Conservation (phyloP, 2,113 vertebrate genomes). For the Tachysurus fulvidraco region DNA sequence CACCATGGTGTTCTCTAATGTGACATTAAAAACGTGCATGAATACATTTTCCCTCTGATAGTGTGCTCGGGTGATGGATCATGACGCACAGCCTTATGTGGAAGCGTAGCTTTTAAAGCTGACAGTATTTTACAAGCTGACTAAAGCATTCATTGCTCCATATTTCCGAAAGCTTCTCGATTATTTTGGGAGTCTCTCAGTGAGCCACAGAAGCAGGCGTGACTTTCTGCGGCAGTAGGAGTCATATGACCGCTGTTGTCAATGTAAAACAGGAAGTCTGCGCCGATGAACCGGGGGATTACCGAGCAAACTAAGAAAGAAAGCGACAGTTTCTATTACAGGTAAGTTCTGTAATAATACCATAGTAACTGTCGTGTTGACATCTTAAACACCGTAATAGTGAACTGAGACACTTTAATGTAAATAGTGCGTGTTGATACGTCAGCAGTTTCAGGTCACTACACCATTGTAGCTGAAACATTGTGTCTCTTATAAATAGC, state of each 20-base stretch:
- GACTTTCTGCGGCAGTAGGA: slow-evolving; percentile 19
- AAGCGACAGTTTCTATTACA: background rate
- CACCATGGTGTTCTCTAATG: slow-evolving; percentile 58
- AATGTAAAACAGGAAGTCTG: slow-evolving; percentile 38
- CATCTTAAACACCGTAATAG: background rate
- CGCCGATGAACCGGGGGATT: slow-evolving; percentile 34
- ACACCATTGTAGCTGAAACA: background rate
- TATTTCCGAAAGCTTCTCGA: background rate
- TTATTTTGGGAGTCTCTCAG: slow-evolving; percentile 3
- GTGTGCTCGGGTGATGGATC: background rate
- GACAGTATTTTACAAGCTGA: background rate
- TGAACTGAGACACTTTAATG: background rate
- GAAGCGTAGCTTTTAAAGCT: background rate
- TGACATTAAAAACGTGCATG: slow-evolving; percentile 20
- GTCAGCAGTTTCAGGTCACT: background rate
- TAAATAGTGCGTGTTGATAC: background rate
- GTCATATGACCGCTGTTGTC: slow-evolving; percentile 64
- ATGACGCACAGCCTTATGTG: background rate
- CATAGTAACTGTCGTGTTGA: background rate
- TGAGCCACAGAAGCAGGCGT: slow-evolving; percentile 42
- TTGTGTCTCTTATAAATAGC: too few relatives aligned
- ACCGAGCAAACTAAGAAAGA: background rate
- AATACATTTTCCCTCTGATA: slow-evolving; percentile 29
- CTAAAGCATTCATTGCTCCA: background rate
- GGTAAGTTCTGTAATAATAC: background rate